Conservation (phyloP, 2,888 invertebrate species). For the Coelinius sp. region DNA sequence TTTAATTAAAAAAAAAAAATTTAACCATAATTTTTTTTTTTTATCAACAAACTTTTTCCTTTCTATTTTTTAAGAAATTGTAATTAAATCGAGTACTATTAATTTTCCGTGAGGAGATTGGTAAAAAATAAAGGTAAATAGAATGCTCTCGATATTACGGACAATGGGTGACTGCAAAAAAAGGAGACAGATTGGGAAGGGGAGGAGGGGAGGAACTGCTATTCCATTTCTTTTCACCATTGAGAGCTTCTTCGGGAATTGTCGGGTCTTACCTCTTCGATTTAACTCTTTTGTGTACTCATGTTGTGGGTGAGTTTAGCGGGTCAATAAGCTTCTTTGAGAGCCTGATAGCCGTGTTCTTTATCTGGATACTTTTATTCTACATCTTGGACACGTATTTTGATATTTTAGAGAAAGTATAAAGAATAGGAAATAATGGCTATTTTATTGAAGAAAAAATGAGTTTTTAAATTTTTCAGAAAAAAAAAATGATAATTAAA, state of each 20-base stretch:
- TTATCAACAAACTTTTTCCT: not conserved
- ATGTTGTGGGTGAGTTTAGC: not conserved
- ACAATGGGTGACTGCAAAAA: not conserved
- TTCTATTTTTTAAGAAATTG: not conserved
- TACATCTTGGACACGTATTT: not conserved
- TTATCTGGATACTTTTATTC: not conserved
- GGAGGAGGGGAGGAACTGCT: not conserved
- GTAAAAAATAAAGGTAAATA: not conserved
- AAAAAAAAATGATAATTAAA: no score
- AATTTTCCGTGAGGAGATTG: not conserved
- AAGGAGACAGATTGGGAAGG: not conserved
- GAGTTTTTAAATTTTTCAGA: no score
- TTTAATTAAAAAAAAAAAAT: no score
- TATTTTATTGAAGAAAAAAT: no score
- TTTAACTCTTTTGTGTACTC: not conserved
- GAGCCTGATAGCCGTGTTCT: not conserved
- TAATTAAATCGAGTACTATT: not conserved
- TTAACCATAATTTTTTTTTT: not conserved
- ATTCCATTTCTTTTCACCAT: not conserved
- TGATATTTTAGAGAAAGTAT: not conserved
- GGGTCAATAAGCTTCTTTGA: slow-evolving; percentile 14
- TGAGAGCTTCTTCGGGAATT: not conserved
- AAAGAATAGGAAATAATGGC: not conserved
- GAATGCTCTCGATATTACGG: not conserved
- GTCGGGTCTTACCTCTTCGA: not conserved